phyloP scores from a whole-genome alignment of 2,797 vertebrate species.

The Aldrovandia affinis region DNA sequence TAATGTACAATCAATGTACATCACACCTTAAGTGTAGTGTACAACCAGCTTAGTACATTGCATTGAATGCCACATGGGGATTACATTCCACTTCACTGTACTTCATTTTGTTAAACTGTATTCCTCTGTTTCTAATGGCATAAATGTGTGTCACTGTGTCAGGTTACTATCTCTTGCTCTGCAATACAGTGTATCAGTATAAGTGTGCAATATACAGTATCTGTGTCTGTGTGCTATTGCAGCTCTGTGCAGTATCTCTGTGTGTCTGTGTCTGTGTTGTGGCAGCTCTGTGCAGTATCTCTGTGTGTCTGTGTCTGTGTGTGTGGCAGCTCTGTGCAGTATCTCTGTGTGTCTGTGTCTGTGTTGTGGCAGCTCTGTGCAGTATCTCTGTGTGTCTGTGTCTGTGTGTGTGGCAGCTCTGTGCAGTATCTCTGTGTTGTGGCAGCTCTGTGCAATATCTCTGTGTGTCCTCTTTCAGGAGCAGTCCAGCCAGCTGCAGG shows the following conservation, averaged over 20 bases:
- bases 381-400: constrained; percentile 24
- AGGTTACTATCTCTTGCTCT: neutral
- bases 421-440: neutral
- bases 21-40: too few species aligned
- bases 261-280: neutral
- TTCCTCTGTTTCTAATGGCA: too few species aligned
- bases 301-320: constrained; percentile 15
- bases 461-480: constrained; percentile 53
- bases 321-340: neutral
- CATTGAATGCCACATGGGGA: too few species aligned
- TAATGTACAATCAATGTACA: too few species aligned
- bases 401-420: neutral
- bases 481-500: constrained; percentile 47
- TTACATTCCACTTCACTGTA: neutral
- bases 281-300: neutral
- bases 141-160: neutral
- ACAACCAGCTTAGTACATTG: too few species aligned
- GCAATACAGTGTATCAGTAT: neutral
- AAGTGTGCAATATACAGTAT: constrained; percentile 1
- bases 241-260: neutral
- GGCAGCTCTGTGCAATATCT: neutral
- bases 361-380: neutral
- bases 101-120: neutral
- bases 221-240: neutral
- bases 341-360: neutral